These are phyloP conservation scores for Tenthredo distinguenda DNA, from an alignment of 2,888 invertebrate species.

Conservation along the genomic window DNA sequence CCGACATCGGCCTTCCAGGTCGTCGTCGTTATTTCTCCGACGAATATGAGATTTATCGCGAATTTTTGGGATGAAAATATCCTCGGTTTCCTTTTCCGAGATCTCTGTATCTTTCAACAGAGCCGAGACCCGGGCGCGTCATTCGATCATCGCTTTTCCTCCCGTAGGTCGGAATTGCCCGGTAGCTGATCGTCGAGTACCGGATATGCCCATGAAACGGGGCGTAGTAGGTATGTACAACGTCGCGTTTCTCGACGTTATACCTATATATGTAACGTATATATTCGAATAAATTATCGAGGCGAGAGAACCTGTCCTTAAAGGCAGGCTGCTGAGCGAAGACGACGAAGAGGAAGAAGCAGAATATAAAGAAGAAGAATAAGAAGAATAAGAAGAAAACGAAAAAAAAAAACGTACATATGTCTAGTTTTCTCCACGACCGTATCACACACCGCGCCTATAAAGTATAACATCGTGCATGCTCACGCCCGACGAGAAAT, in stretches of 20 bases:
- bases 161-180: not conserved
- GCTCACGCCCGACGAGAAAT: slow-evolving; percentile 43
- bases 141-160: not conserved
- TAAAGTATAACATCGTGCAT: slow-evolving; percentile 20
- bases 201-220: slow-evolving; percentile 40
- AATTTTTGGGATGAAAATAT: not conserved
- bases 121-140: not conserved
- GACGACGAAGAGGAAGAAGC: not conserved
- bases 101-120: not conserved
- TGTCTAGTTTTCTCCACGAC: slow-evolving; percentile 42
- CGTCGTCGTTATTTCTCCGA: not conserved
- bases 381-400: not conserved
- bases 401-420: not conserved
- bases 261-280: slow-evolving; percentile 39
- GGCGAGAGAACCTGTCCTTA: slow-evolving; percentile 50
- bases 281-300: slow-evolving; percentile 47
- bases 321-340: slow-evolving; percentile 29
- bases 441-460: slow-evolving; percentile 26
- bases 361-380: not conserved
- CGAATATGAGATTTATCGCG: not conserved
- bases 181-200: slow-evolving; percentile 22
- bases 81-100: not conserved
- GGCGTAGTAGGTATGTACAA: slow-evolving; percentile 17
- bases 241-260: slow-evolving; percentile 35
- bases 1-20: not conserved